phyloP scores from a whole-genome alignment of 2,888 invertebrate genomes.

The Epinotia demarniana region DNA sequence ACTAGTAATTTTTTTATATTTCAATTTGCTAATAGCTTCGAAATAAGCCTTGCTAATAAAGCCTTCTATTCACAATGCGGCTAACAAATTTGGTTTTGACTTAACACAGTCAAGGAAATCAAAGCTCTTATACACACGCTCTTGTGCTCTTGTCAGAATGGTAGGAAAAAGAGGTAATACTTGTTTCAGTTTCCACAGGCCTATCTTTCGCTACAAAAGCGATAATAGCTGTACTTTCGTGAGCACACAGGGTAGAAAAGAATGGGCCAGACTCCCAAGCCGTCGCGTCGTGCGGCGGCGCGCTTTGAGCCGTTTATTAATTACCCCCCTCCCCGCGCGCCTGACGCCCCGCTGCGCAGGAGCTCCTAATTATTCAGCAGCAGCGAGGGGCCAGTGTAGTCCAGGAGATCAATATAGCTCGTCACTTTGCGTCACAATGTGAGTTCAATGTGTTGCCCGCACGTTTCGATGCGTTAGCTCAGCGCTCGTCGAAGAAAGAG shows the following conservation, averaged over 20 bases:
- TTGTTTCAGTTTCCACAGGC: neutral
- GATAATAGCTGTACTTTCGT: neutral
- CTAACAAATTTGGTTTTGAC: neutral
- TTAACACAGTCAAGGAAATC: neutral
- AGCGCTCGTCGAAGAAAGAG: neutral
- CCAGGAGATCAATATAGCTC: neutral
- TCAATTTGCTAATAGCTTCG: too few relatives aligned
- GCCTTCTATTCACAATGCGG: neutral
- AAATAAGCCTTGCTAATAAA: too few relatives aligned
- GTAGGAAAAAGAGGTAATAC: neutral
- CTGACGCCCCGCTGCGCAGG: constrained; percentile 37
- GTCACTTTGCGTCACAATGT: neutral
- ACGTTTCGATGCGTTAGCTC: neutral
- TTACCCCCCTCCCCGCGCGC: constrained; percentile 27
- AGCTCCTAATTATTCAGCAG: constrained; percentile 43
- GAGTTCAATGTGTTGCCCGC: neutral
- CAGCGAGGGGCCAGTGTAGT: constrained; percentile 34
- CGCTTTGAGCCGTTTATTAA: constrained; percentile 44
- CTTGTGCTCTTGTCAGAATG: neutral
- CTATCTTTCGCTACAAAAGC: neutral
- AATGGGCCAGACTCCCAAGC: constrained; percentile 17
- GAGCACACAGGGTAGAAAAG: constrained; percentile 17
- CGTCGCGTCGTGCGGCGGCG: constrained; percentile 40
- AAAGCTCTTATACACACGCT: neutral
- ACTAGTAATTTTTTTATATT: too few relatives aligned